phyloP scores from a whole-genome alignment of 2,888 invertebrate genomes.

The Drosophila rellima region DNA sequence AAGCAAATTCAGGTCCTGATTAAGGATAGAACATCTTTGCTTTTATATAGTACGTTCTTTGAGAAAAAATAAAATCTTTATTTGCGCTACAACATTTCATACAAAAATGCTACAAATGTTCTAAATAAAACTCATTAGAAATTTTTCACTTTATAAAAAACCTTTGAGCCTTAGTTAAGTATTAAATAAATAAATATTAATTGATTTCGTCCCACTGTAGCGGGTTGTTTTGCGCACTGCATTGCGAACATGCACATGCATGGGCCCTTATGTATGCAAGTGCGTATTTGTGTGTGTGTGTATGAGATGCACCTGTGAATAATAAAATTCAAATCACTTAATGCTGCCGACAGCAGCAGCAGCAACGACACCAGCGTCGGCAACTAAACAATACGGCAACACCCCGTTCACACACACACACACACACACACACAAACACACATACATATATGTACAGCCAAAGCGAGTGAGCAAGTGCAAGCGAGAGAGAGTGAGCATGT shows the following conservation, averaged over 20 bases:
- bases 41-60: too few relatives aligned
- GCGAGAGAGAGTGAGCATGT: slow-evolving; percentile 9
- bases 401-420: slow-evolving; percentile 59
- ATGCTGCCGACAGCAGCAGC: slow-evolving; percentile 59
- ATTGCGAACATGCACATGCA: slow-evolving; percentile 20
- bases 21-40: too few relatives aligned
- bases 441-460: slow-evolving; percentile 8
- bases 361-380: slow-evolving; percentile 40
- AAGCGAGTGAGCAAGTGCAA: slow-evolving; percentile 6
- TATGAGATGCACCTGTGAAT: slow-evolving; percentile 75
- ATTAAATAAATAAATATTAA: background rate
- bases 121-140: too few relatives aligned
- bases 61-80: too few relatives aligned
- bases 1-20: too few relatives aligned
- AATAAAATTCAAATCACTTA: slow-evolving; percentile 84
- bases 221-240: slow-evolving; percentile 10
- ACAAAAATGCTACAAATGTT: too few relatives aligned
- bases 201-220: slow-evolving; percentile 30
- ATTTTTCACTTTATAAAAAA: too few relatives aligned
- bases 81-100: too few relatives aligned
- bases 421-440: slow-evolving; percentile 4
- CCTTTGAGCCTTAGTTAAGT: too few relatives aligned
- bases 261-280: slow-evolving; percentile 1
- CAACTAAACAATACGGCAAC: slow-evolving; percentile 76
- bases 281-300: slow-evolving; percentile 29